These are phyloP conservation scores for Seira sanloemensis DNA, from an alignment of 2,888 invertebrate genomes.

Conservation along the genomic window DNA sequence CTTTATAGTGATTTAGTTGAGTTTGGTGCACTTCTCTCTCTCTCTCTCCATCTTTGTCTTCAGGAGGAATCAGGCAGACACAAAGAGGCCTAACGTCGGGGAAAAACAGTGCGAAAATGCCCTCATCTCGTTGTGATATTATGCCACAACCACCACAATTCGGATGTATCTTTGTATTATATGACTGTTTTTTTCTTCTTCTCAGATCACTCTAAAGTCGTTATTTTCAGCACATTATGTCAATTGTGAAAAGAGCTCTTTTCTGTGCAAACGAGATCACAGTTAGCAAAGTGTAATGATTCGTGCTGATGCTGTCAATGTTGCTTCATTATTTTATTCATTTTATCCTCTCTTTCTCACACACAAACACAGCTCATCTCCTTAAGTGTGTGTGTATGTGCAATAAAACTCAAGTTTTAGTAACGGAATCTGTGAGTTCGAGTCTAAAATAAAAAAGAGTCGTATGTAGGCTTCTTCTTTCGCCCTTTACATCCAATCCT, in stretches of 20 bases:
- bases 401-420: neutral
- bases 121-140: neutral
- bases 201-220: no score
- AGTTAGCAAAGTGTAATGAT: slow-evolving; percentile 40
- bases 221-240: neutral
- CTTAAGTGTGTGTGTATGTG: no score
- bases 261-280: slow-evolving; percentile 48
- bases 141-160: neutral
- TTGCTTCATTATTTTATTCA: neutral
- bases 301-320: slow-evolving; percentile 52
- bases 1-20: no score
- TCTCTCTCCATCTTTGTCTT: neutral
- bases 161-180: neutral
- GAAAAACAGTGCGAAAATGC: neutral
- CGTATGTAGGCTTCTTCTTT: neutral
- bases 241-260: neutral
- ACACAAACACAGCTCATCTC: no score
- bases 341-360: neutral
- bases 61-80: neutral
- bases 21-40: neutral
- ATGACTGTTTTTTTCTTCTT: neutral
- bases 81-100: neutral
- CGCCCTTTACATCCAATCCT: no score
- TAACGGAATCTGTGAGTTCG: slow-evolving; percentile 49
- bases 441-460: no score